A percentile compares a stretch with the other conserved stretches of the same genome.
These are phyloP conservation scores for Standfussiana lucernea DNA, from an alignment of 2,888 invertebrate genomes.

Conservation along the genomic window DNA sequence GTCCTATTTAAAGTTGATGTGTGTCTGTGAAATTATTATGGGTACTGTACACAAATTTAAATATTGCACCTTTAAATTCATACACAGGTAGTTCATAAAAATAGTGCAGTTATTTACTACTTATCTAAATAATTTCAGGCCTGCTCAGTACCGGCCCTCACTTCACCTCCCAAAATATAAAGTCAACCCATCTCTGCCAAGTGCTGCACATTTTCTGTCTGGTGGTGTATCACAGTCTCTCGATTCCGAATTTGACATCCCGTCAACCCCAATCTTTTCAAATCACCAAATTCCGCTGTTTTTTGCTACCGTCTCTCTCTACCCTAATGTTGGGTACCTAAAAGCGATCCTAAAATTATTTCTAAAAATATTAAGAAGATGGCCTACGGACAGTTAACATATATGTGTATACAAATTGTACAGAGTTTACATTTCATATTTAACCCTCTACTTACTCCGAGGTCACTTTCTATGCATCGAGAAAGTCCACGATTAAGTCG, in stretches of 20 bases:
- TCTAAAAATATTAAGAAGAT: constrained; percentile 30
- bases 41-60: background rate
- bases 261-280: background rate
- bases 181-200: background rate
- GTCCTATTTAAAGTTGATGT: background rate
- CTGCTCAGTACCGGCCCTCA: background rate
- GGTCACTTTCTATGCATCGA: constrained; percentile 71
- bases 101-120: background rate
- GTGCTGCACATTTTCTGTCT: background rate
- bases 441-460: constrained; percentile 68
- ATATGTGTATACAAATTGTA: constrained; percentile 60
- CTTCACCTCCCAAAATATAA: background rate
- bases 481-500: constrained; percentile 67
- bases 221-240: too few relatives aligned
- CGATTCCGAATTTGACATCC: background rate
- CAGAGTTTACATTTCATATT: constrained; percentile 67
- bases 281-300: background rate
- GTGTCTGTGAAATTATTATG: background rate
- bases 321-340: background rate
- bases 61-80: constrained; percentile 4
- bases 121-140: constrained; percentile 2
- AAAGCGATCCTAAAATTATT: background rate
- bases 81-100: too few relatives aligned
- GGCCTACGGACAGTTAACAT: constrained; percentile 41
- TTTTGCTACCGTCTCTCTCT: background rate